Base-by-base conservation (phyloP, 2,113 vertebrate species). In the Stomatorhinus ivindoensis region DNA sequence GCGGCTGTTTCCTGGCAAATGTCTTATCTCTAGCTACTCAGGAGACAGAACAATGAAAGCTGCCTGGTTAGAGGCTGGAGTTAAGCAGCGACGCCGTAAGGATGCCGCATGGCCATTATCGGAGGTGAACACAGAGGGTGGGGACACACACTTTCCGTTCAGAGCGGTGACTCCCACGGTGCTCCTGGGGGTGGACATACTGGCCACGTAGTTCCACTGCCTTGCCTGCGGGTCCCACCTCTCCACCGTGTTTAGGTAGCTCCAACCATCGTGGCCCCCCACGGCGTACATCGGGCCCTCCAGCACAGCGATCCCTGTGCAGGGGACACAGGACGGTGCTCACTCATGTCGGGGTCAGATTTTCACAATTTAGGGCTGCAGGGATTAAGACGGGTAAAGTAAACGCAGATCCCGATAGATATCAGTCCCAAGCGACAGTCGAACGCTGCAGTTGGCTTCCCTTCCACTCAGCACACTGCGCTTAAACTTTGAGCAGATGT, bases 241-340 rank as follows among this genome's bases (percentile, higher is more conserved):
- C 90, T 99, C 98, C 90, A 99, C 98, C 0, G 98, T 99, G 92
- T 99, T 99, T 44, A 99, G 96, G 92, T 99, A 99, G 91, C 98
- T 99, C 98, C 98, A 99, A 86, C 98, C 98, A 31, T 99, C 98
- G 3, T 99, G 98, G 69, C 98, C 98, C 15, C 98, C 98, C 1
- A 99, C 97, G 0, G 98, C 98, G 89, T 99, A 99, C 98, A 99
- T 99, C 2, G 98, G 98, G 13, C 98, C 98, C 96, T 99, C 98
- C n/a, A 99, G 96, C 92, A 98, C 98, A 80, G 98, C 97, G 31
- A 99, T 98, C 53, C 98, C 98, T 99, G 87, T 31, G 89, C 21
- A 46, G 80, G 89, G 17, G 89, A 91, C 89, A 91, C 55, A 86
- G 15, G 6, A 27, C 8, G n/a, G 31, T 2, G 7, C 58, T 61